Evolutionary conservation across 2,113 vertebrate genomes (phyloP).

Genomic region (Neomonachus schauinslandi): DNA sequence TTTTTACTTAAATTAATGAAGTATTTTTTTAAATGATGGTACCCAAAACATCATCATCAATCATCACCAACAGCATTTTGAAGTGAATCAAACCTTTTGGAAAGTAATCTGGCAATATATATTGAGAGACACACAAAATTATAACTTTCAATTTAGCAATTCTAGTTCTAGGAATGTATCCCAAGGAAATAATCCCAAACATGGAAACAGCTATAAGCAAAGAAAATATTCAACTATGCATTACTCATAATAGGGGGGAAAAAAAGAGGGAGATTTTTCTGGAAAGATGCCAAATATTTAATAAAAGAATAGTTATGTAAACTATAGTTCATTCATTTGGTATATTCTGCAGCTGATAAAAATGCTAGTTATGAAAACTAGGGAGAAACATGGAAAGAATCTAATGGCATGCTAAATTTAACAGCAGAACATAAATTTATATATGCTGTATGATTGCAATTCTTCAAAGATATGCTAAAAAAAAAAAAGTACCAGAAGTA

Average conservation of each 20-base stretch:
- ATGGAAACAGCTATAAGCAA: conserved; percentile 31
- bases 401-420: neutral
- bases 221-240: conserved; percentile 1
- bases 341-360: conserved; percentile 41
- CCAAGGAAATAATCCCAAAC: conserved; percentile 20
- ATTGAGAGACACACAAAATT: neutral
- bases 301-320: conserved; percentile 20
- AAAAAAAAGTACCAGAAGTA: conserved; percentile 1
- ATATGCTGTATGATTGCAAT: neutral
- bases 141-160: conserved; percentile 38
- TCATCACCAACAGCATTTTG: conserved; percentile 17
- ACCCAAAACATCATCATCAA: neutral
- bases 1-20: conserved; percentile 3
- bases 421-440: conserved; percentile 8
- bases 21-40: neutral
- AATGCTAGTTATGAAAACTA: conserved; percentile 30
- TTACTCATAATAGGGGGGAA: neutral
- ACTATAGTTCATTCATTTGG: neutral
- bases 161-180: neutral
- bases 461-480: conserved; percentile 9
- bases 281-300: conserved; percentile 36
- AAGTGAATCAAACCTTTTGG: conserved; percentile 45
- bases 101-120: neutral
- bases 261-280: neutral
- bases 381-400: neutral